Percentiles rank a stretch among this genome's conserved stretches.
These are phyloP conservation scores for Heterotilapia buettikoferi DNA, from an alignment of 2,113 vertebrate genomes.

Conservation along the genomic window DNA sequence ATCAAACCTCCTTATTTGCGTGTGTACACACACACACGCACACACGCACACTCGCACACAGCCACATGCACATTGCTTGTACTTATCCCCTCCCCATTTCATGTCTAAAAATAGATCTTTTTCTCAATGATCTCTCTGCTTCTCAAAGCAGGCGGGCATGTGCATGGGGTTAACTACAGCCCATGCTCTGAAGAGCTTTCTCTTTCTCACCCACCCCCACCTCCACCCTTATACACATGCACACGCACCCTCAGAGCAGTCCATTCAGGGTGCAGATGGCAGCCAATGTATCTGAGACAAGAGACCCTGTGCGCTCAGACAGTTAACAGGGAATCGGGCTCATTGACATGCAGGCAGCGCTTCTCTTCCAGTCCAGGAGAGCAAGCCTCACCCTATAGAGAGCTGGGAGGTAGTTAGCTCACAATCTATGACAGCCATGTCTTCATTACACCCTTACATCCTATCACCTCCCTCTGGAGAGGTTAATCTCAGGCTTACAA, in stretches of 20 bases:
- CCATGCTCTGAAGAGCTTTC: constrained; percentile 41
- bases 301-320: constrained; percentile 40
- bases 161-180: constrained; percentile 54
- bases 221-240: neutral
- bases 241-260: neutral
- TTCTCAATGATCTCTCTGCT: constrained; percentile 65
- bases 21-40: neutral
- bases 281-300: constrained; percentile 64
- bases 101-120: constrained; percentile 63
- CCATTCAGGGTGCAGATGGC: constrained; percentile 73
- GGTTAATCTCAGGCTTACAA: constrained; percentile 9
- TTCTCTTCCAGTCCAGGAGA: constrained; percentile 45
- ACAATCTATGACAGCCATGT: constrained; percentile 36
- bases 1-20: neutral
- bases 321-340: constrained; percentile 44
- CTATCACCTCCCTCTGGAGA: constrained; percentile 8
- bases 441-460: constrained; percentile 32
- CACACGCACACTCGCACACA: neutral
- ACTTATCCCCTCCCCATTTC: constrained; percentile 49
- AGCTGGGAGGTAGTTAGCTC: constrained; percentile 25
- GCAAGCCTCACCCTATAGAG: constrained; percentile 12
- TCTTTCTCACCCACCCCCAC: constrained; percentile 1
- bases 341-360: constrained; percentile 62
- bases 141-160: constrained; percentile 50
- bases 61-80: neutral